phyloP scores from a whole-genome alignment of 2,797 vertebrate genomes.

The Kryptopterus vitreolus region DNA sequence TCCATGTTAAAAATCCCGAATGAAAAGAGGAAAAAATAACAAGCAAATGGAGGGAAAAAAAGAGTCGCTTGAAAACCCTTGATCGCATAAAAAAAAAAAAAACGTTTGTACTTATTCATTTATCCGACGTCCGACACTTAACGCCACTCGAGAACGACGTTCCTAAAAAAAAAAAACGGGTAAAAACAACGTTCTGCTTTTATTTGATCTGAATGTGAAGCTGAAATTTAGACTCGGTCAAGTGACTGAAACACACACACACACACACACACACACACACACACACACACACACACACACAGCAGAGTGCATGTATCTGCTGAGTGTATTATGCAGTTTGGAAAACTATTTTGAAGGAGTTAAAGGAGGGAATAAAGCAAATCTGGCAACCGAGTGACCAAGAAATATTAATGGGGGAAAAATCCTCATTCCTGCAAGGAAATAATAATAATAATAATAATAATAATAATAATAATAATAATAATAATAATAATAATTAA shows the following conservation, averaged over 20 bases:
- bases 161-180: neutral
- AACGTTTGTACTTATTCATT: neutral
- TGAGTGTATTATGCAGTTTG: too few relatives aligned
- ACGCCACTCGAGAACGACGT: neutral
- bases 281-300: conserved; percentile 21
- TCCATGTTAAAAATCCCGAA: neutral
- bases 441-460: too few relatives aligned
- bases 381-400: neutral
- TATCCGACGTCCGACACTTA: neutral
- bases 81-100: neutral
- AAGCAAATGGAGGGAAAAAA: neutral
- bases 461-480: too few relatives aligned
- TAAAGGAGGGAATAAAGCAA: too few relatives aligned
- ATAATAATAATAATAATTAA: too few relatives aligned
- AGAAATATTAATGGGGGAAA: neutral
- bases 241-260: too few relatives aligned
- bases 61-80: neutral
- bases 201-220: neutral
- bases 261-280: neutral
- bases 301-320: too few relatives aligned
- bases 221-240: neutral
- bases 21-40: neutral
- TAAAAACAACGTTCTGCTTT: neutral
- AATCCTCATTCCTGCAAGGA: neutral
- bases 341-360: too few relatives aligned